Conservation (phyloP, 2,888 invertebrate genomes). For the Mythimna ferrago region DNA sequence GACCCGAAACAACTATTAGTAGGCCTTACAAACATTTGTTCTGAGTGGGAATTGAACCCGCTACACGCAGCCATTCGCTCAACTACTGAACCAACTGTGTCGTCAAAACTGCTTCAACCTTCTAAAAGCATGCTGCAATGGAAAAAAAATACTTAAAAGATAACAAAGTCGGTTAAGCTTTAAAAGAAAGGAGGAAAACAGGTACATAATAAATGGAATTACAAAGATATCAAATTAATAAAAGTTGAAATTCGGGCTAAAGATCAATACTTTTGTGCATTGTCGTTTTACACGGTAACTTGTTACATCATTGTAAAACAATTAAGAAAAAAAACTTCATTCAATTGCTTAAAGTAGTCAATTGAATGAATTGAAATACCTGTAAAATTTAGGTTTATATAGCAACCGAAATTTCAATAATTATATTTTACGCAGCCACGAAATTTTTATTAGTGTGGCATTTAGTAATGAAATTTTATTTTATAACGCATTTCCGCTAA, state of each 20-base stretch:
- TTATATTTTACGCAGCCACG: slow-evolving; percentile 20
- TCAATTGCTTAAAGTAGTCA: not conserved
- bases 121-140: not conserved
- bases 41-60: not conserved
- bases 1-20: not conserved
- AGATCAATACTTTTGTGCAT: slow-evolving; percentile 18
- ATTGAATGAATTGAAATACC: not conserved
- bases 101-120: not conserved
- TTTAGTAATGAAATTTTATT: not conserved
- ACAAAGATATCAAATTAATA: not conserved
- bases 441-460: not conserved
- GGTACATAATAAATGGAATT: not conserved
- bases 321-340: slow-evolving; percentile 3
- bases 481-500: slow-evolving; percentile 45
- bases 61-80: no score
- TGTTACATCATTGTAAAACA: slow-evolving; percentile 25
- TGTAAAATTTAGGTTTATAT: not conserved
- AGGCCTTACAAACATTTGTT: not conserved
- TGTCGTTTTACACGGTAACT: slow-evolving; percentile 6
- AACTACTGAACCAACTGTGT: not conserved
- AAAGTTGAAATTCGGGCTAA: slow-evolving; percentile 5
- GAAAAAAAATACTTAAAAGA: not conserved
- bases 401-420: not conserved
- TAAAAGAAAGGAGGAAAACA: slow-evolving; percentile 21
- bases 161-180: not conserved